A percentile compares a stretch with the other conserved stretches of the same genome.
Conservation (phyloP, 2,113 vertebrate genomes). For the Sakesphorus luctuosus region DNA sequence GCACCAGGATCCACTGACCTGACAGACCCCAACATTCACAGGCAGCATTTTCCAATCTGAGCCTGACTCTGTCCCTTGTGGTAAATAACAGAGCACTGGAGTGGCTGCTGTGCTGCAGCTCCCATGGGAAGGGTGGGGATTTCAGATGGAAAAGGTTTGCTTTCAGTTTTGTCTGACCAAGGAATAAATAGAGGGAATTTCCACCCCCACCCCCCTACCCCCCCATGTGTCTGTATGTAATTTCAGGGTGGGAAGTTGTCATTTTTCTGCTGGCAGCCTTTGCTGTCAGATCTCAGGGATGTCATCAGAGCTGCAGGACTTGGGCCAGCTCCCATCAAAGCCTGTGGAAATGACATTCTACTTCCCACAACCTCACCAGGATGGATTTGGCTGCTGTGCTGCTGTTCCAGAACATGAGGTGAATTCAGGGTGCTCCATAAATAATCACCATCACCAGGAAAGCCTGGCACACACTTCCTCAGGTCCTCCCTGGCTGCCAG, state of each 20-base stretch:
- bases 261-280: background rate
- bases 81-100: fast-evolving
- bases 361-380: background rate
- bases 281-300: background rate
- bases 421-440: background rate
- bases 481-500: background rate
- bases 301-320: background rate
- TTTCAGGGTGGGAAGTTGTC: background rate
- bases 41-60: fast-evolving
- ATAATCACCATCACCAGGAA: background rate
- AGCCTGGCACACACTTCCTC: background rate
- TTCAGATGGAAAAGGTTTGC: background rate
- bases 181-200: background rate
- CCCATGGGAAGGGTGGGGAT: background rate
- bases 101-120: fast-evolving
- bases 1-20: background rate
- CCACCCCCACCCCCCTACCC: too few relatives aligned
- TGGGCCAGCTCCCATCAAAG: background rate
- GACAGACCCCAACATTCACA: background rate
- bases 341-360: background rate
- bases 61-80: fast-evolving
- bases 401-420: background rate
- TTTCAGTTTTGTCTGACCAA: background rate
- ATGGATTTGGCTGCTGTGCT: background rate
- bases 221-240: background rate